Conservation (phyloP, 2,113 vertebrate genomes). For the Hydropotes inermis region DNA sequence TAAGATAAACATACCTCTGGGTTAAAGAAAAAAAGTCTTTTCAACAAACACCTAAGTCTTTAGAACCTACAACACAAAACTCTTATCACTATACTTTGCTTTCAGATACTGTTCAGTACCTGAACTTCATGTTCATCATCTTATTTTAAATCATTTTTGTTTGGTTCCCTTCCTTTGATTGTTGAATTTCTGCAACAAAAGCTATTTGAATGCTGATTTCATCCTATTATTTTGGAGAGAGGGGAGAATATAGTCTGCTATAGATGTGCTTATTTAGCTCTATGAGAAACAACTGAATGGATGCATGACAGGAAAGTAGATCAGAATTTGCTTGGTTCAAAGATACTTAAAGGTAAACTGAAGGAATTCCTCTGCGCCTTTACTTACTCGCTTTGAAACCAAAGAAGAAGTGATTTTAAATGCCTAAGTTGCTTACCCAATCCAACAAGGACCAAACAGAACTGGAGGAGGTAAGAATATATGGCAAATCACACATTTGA, state of each 20-base stretch:
- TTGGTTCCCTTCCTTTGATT: neutral
- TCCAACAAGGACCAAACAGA: neutral
- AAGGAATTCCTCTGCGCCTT: neutral
- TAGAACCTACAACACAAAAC: conserved; percentile 26
- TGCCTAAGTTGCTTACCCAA: neutral
- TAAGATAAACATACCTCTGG: conserved; percentile 25
- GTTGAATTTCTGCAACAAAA: conserved; percentile 51
- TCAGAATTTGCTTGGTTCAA: neutral
- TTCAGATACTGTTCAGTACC: neutral
- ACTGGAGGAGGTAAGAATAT: neutral
- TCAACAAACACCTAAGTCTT: neutral
- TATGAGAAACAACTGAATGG: neutral
- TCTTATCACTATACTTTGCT: neutral
- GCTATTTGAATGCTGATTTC: conserved; percentile 44
- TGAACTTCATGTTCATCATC: conserved; percentile 1
- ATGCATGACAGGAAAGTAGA: neutral
- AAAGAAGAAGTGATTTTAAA: conserved; percentile 45
- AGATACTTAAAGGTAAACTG: conserved; percentile 30
- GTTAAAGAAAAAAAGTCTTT: conserved; percentile 15
- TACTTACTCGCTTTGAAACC: neutral
- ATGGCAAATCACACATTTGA: neutral
- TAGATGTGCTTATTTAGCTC: neutral
- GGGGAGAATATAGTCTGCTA: neutral
- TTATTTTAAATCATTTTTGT: conserved; percentile 26
- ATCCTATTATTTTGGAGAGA: neutral